Evolutionary conservation across 2,113 vertebrate genomes (phyloP), one percentile per base, ranked within the genome.

Genomic region (Cnemophilus loriae): DNA sequence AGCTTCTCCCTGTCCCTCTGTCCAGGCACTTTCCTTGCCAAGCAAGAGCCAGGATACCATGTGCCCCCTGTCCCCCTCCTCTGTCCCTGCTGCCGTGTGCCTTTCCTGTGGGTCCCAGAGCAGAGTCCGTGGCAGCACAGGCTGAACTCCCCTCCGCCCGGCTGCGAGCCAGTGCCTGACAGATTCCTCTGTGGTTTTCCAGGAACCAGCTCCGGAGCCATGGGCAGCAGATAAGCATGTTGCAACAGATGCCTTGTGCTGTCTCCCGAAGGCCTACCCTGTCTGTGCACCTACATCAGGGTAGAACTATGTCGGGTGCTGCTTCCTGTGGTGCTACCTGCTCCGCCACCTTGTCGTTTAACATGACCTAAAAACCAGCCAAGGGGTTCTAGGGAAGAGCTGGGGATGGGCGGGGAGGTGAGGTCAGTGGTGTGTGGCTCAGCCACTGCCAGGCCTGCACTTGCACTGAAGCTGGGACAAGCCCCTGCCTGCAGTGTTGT

Each of bases 161-260:
- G 42, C 71, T 11, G 3, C 0, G 0, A 68, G 46, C 60, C 1
- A 2, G 55, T 7, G 5, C 35, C 69, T 42, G n/a, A 26, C 67
- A 85, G 32, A 52, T 0, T 11, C 41, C 32, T 39, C 67, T 16
- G 1, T 1, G 1, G 44, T 84, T 84, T 91, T 76, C 82, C 85
- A 95, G 87, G 82, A 91, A 68, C 53, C 7, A 4, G 39, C 5
- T 2, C 52, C 2, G 11, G 39, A 83, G 50, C 5, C 5, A 87
- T 5, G 10, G 18, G 42, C 84, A 87, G 77, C 42, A 82, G 87
- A 71, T 37, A 59, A 82, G 22, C 15, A 0, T 56, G 87, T 84
- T 75, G 41, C 35, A 93, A 91, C 90, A 71, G 69, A 42, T 19
- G 9, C 65, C 18, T 42, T 3, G 2, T 39, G 61, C 61, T n/a